Evolutionary conservation across 2,113 vertebrate genomes (phyloP).

Genomic region (Gnathonemus echidnorhynchus): DNA sequence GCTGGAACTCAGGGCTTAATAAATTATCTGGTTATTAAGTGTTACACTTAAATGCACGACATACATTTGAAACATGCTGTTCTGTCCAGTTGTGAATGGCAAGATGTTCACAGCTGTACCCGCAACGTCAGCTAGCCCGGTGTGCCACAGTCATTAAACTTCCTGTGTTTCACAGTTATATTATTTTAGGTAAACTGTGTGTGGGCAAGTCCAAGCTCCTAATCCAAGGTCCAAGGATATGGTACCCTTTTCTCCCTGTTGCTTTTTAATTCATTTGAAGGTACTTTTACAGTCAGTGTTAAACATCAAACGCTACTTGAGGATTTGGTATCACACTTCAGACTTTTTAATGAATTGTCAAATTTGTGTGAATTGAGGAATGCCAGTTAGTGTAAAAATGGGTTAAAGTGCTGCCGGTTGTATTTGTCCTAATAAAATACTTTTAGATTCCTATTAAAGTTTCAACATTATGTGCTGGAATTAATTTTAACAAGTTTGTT

Average conservation of each 20-base stretch:
- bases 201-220: neutral
- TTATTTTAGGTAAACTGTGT: neutral
- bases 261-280: neutral
- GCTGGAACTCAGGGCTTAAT: neutral
- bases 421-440: neutral
- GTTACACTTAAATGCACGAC: neutral
- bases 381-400: neutral
- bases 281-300: neutral
- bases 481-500: neutral
- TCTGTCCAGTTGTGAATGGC: neutral
- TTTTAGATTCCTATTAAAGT: neutral
- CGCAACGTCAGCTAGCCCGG: neutral
- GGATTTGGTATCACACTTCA: neutral
- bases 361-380: neutral
- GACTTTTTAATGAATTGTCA: neutral
- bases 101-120: neutral
- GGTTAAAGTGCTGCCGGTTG: neutral
- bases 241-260: neutral
- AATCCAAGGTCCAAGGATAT: neutral
- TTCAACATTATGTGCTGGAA: neutral
- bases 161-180: neutral
- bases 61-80: neutral
- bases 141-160: neutral
- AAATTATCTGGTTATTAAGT: neutral
- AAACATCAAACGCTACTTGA: neutral